These are phyloP conservation scores for Pollenia labialis DNA, from an alignment of 2,888 invertebrate genomes.

Conservation along the genomic window DNA sequence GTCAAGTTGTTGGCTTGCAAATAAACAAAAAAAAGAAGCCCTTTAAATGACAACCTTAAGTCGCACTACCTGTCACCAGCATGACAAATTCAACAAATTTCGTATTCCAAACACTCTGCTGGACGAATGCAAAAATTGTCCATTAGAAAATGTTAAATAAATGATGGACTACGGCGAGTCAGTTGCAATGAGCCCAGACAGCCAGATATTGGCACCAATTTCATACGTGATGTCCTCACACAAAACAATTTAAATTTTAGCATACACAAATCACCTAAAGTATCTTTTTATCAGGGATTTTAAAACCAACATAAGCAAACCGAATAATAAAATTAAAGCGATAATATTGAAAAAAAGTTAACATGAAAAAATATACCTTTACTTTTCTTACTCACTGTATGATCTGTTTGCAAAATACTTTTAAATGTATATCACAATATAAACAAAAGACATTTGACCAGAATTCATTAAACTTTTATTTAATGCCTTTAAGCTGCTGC, in stretches of 20 bases:
- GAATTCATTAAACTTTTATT: constrained; percentile 9
- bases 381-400: background rate
- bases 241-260: background rate
- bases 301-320: background rate
- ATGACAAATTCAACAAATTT: constrained; percentile 43
- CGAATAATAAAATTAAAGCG: too few relatives aligned
- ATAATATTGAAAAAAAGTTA: too few relatives aligned
- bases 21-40: background rate
- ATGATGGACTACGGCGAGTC: constrained; percentile 25
- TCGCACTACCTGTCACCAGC: constrained; percentile 29
- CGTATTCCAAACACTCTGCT: constrained; percentile 10
- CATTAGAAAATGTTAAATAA: constrained; percentile 13
- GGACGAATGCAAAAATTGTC: background rate
- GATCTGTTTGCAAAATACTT: too few relatives aligned
- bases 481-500: background rate
- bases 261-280: constrained; percentile 4
- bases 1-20: background rate
- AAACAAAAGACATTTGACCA: background rate
- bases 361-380: too few relatives aligned
- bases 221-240: constrained; percentile 3
- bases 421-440: too few relatives aligned
- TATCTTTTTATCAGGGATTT: background rate
- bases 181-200: constrained; percentile 10
- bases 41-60: constrained; percentile 21
- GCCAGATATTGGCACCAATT: constrained; percentile 32